Evolutionary conservation across 2,797 vertebrate genomes (phyloP), one percentile per base, ranked within the genome.

Genomic region (Helarctos malayanus): DNA sequence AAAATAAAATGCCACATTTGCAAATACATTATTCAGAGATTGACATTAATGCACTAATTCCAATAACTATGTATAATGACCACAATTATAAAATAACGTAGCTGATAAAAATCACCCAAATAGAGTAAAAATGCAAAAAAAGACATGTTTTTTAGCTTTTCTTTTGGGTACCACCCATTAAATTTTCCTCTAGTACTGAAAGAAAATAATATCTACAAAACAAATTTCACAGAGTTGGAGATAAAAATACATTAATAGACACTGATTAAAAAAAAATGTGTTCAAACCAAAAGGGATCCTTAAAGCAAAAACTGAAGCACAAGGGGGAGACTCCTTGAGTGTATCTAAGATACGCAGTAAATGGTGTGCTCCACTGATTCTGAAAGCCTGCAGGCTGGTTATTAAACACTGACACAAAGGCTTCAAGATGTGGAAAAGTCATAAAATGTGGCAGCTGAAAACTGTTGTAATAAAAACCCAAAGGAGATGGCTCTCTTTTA

Each of bases 181-280:
- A 27, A 11, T 76, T 68, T 35, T 80, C 32, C 57, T 91, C 18
- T 79, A 61, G 8, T 45, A 80, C 0, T 57, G n/a, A 95, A 91
- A 96, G 57, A 97, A 96, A 96, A 95, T 61, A 92, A 49, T 7
- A 73, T 38, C 25, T 84, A 59, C 9, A 9, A 80, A 81, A 88
- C 38, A 89, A 84, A 92, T 89, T 88, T 96, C 63, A 95, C 52
- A 86, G n/a, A 95, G 92, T 54, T 59, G 19, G 45, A 95, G 54
- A 68, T 79, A 87, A 94, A 94, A 73, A 95, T 82, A n/a, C 13
- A 61, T 32, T 94, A 59, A 29, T 38, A 96, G 47, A 87, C 35
- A 76, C 15, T 14, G 7, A 96, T 56, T 35, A 88, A 95, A 89
- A 84, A 85, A 94, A 92, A 86, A 45, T 59, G 29, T 75, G 13